A percentile compares a stretch with the other conserved stretches of the same genome.
Conservation (phyloP, 2,888 invertebrate genomes). For the Euphydryas editha region DNA sequence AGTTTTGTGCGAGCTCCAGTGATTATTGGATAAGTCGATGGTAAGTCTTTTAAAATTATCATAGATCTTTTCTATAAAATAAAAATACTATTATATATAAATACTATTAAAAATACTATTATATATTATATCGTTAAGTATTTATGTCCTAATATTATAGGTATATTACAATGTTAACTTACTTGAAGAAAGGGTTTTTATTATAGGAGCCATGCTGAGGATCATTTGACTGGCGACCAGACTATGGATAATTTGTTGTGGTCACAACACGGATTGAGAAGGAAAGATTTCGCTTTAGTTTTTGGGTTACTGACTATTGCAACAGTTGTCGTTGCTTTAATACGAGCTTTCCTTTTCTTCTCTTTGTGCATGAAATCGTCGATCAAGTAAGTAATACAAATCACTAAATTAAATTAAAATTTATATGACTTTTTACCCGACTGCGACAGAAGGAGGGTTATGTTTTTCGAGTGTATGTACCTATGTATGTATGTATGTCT, state of each 20-base stretch:
- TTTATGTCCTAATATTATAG: neutral
- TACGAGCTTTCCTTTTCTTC: conserved; percentile 86
- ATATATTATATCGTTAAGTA: neutral
- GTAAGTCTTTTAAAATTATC: conserved; percentile 49
- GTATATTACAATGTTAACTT: neutral
- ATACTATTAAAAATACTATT: no score
- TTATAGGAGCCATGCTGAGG: conserved; percentile 72
- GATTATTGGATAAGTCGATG: conserved; percentile 78
- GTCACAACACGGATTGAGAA: conserved; percentile 61
- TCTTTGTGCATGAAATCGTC: conserved; percentile 87
- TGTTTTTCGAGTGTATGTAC: no score
- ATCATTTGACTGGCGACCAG: conserved; percentile 68
- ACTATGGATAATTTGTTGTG: conserved; percentile 69
- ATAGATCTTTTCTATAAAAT: neutral
- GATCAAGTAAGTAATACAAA: conserved; percentile 66
- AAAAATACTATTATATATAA: neutral
- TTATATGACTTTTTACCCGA: neutral
- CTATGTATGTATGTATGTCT: no score
- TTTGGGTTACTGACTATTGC: conserved; percentile 84
- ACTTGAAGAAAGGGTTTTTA: neutral
- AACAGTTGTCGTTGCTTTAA: conserved; percentile 83
- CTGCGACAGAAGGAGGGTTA: no score
- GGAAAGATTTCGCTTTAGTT: conserved; percentile 71
- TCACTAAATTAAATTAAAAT: neutral
- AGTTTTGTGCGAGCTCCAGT: conserved; percentile 76